These are phyloP conservation scores for Zosterops hypoxanthus DNA, from an alignment of 2,113 vertebrate species.

Conservation along the genomic window DNA sequence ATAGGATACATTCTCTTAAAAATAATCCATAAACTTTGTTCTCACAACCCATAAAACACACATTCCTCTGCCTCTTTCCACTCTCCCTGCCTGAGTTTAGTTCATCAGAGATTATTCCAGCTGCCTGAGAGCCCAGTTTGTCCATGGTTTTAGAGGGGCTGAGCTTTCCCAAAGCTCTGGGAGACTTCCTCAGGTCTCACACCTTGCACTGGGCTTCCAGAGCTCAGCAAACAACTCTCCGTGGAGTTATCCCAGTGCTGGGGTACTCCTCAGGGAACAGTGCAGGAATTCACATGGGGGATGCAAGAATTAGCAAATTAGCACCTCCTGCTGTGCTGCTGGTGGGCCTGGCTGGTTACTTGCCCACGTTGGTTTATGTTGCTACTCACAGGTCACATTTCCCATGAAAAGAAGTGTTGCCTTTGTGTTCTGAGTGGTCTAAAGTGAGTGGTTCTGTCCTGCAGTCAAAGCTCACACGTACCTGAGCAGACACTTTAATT, in stretches of 20 bases:
- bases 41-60: neutral
- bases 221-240: fast-evolving
- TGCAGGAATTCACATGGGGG: neutral
- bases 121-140: neutral
- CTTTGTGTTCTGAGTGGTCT: neutral
- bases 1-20: neutral
- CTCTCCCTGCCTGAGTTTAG: neutral
- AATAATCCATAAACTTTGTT: neutral
- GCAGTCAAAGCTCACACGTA: neutral
- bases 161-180: neutral
- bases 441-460: neutral
- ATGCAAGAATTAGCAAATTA: neutral
- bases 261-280: neutral
- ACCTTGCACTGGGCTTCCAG: neutral
- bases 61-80: neutral
- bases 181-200: neutral
- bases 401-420: neutral
- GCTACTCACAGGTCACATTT: neutral
- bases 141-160: neutral
- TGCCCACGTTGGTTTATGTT: neutral
- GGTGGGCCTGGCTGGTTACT: neutral
- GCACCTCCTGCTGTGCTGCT: neutral
- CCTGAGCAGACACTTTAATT: neutral
- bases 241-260: fast-evolving
- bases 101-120: neutral